Evolutionary conservation across 1,140 invertebrate genomes (phyloP).

Genomic region (Bilobella aurantiaca): DNA sequence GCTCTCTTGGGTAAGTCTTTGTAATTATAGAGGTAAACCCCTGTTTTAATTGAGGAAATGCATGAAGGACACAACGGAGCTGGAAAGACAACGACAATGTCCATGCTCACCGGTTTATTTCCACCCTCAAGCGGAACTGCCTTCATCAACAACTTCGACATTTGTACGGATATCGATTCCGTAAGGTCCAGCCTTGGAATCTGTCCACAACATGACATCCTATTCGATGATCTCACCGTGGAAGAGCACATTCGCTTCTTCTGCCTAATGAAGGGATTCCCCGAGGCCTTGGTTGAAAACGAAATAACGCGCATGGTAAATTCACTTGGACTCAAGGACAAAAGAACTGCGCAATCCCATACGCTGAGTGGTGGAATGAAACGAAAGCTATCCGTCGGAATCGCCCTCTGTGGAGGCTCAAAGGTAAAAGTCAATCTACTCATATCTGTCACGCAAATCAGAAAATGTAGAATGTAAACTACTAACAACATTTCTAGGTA

Average conservation of each 20-base stretch:
- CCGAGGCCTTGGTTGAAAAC: constrained; percentile 10
- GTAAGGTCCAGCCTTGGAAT: constrained; percentile 53
- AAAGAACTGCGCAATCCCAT: constrained; percentile 54
- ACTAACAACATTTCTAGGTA: background rate
- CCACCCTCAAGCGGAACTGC: constrained; percentile 53
- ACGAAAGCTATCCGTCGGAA: constrained; percentile 71
- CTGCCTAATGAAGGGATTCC: constrained; percentile 41
- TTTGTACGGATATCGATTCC: constrained; percentile 44
- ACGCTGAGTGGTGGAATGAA: constrained; percentile 78
- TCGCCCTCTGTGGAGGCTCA: constrained; percentile 61
- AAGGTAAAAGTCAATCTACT: constrained; percentile 33
- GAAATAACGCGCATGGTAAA: constrained; percentile 29
- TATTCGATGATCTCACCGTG: constrained; percentile 48
- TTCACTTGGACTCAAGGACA: constrained; percentile 50
- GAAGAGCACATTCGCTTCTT: constrained; percentile 51
- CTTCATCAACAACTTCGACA: constrained; percentile 52
- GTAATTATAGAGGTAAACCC: background rate
- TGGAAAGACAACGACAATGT: constrained; percentile 51
- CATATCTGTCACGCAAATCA: constrained; percentile 1
- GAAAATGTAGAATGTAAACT: background rate
- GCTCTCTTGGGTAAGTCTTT: constrained; percentile 51
- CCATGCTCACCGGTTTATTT: constrained; percentile 64
- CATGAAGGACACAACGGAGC: constrained; percentile 25
- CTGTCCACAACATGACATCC: constrained; percentile 55
- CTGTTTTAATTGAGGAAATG: background rate